Evolutionary conservation across 2,797 vertebrate species (phyloP).

Genomic region (Melanotaenia boesemani): DNA sequence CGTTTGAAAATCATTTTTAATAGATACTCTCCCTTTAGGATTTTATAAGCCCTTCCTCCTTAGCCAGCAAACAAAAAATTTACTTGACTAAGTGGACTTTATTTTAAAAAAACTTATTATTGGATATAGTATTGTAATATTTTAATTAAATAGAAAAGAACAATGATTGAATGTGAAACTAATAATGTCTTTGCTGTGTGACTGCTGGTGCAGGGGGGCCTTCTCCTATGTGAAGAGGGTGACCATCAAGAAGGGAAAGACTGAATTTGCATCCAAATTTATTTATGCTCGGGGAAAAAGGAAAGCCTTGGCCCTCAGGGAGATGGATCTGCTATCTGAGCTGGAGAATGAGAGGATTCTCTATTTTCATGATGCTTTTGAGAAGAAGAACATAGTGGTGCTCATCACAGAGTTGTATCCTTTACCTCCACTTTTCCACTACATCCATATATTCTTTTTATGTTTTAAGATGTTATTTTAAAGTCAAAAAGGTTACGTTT

Average conservation of each 20-base stretch:
- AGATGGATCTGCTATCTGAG: constrained; percentile 89
- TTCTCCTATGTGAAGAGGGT: constrained; percentile 93
- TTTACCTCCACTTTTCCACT: constrained; percentile 31
- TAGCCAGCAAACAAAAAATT: too few relatives aligned
- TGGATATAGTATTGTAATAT: neutral
- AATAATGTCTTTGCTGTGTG: constrained; percentile 4
- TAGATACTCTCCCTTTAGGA: too few relatives aligned
- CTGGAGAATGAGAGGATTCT: constrained; percentile 89
- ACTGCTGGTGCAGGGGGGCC: constrained; percentile 84
- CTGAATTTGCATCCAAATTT: constrained; percentile 93
- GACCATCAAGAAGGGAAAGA: constrained; percentile 86
- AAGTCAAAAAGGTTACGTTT: neutral
- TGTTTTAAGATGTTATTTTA: neutral
- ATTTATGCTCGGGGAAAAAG: constrained; percentile 87
- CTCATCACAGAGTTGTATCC: constrained; percentile 97
- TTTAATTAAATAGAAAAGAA: neutral
- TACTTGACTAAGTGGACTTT: too few relatives aligned
- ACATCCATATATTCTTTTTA: too few relatives aligned
- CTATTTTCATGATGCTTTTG: constrained; percentile 94
- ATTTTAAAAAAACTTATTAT: neutral
- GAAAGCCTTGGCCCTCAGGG: constrained; percentile 85
- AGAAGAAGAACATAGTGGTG: constrained; percentile 91
- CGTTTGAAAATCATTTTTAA: too few relatives aligned
- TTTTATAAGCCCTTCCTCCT: too few relatives aligned
- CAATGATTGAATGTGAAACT: neutral